Conservation (phyloP, 1,140 invertebrate genomes). For the Melipona quadrifasciata region DNA sequence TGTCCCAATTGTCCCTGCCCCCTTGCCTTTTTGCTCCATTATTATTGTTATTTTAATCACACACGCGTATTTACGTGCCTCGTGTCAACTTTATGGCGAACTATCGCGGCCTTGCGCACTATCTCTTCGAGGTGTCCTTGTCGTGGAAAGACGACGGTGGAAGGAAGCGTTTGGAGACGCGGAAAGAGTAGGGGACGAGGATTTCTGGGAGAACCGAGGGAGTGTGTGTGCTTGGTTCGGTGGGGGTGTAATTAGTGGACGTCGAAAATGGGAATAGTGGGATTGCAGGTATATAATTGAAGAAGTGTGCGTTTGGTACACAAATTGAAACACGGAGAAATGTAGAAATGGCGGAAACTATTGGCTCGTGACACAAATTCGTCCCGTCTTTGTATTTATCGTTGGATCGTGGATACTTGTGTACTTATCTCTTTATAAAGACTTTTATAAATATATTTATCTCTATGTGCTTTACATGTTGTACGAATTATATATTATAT, state of each 20-base stretch:
- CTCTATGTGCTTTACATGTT: no score
- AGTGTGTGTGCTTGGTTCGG: no score
- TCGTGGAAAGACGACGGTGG: not conserved
- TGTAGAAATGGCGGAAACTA: not conserved
- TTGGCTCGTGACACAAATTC: not conserved
- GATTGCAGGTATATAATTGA: not conserved
- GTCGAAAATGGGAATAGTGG: not conserved
- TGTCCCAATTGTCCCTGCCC: not conserved
- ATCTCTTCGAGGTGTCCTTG: not conserved
- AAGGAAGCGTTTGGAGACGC: constrained; percentile 18
- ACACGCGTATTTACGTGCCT: not conserved
- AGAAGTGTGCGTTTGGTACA: not conserved
- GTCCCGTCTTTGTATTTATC: not conserved
- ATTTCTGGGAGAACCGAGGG: not conserved
- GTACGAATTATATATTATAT: no score
- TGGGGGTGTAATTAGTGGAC: not conserved
- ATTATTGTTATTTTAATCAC: constrained; percentile 38
- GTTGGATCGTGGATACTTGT: no score
- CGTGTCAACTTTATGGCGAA: constrained; percentile 18
- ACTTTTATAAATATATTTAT: no score
- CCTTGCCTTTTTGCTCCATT: not conserved
- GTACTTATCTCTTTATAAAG: no score
- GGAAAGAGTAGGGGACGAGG: not conserved
- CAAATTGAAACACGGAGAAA: not conserved
- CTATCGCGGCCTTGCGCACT: constrained; percentile 18